Percentiles rank a stretch among this genome's conserved stretches.
phyloP scores from a whole-genome alignment of 23 tunicate genomes.

The Halocynthia aurantium region DNA sequence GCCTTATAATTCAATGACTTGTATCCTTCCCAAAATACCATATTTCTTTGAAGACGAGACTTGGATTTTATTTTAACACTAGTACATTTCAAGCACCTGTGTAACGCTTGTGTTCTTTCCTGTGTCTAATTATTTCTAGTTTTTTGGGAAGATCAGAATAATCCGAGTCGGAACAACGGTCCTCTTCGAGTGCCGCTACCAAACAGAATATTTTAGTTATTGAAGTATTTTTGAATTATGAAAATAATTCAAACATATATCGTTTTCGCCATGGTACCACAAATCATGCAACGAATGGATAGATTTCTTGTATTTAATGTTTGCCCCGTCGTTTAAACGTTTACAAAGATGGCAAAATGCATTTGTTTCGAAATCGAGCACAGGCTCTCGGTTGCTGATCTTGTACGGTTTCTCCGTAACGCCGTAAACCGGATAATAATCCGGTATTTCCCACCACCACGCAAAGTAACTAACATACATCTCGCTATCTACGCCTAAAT shows the following conservation, averaged over 20 bases:
- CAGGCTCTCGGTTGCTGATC: not conserved
- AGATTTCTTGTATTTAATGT: constrained; percentile 12
- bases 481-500: not conserved
- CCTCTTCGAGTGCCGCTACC: too few species aligned
- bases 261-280: constrained; percentile 14
- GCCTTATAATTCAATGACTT: too few species aligned
- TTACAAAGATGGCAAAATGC: constrained; percentile 32
- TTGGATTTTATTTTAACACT: too few species aligned
- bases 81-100: too few species aligned
- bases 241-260: not conserved
- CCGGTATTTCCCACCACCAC: constrained; percentile 37
- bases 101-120: too few species aligned
- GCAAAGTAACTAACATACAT: constrained; percentile 17
- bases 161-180: too few species aligned
- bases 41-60: too few species aligned
- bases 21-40: too few species aligned
- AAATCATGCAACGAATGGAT: constrained; percentile 11
- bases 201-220: too few species aligned
- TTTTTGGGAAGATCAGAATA: too few species aligned
- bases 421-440: constrained; percentile 19
- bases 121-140: too few species aligned
- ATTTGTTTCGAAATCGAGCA: constrained; percentile 22
- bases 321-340: not conserved
- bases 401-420: constrained; percentile 3
- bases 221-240: constrained; percentile 2